phyloP scores from a whole-genome alignment of 2,888 invertebrate genomes.

The Lepidocyrtinus sp. region DNA sequence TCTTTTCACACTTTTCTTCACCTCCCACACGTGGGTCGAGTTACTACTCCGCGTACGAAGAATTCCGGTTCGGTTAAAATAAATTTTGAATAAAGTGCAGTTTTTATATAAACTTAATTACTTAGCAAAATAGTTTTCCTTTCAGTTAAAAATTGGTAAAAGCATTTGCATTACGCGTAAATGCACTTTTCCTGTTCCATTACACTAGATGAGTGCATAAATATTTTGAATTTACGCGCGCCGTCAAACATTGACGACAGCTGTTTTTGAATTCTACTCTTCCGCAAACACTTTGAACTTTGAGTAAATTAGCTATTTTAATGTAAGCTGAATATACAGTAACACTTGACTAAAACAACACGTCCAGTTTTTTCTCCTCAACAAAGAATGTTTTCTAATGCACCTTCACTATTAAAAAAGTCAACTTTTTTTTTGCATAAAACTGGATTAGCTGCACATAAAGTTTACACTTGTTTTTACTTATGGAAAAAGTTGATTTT shows the following conservation, averaged over 20 bases:
- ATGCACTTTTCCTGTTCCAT: no score
- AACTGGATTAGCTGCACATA: conserved; percentile 3
- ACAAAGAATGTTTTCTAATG: neutral
- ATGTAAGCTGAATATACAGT: no score
- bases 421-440: conserved; percentile 12
- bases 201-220: neutral
- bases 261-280: no score
- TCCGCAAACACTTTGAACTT: no score
- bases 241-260: no score
- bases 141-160: no score
- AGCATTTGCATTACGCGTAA: neutral
- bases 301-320: no score
- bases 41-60: no score
- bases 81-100: neutral
- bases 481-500: conserved; percentile 1
- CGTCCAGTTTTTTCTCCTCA: neutral
- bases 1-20: neutral
- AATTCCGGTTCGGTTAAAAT: neutral
- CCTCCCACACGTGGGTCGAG: neutral
- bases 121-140: neutral
- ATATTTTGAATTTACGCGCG: neutral
- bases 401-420: neutral
- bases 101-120: neutral
- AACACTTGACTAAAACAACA: neutral
- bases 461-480: neutral